Conservation (phyloP, 2,888 invertebrate genomes). For the Mimumesa dahlbomi region DNA sequence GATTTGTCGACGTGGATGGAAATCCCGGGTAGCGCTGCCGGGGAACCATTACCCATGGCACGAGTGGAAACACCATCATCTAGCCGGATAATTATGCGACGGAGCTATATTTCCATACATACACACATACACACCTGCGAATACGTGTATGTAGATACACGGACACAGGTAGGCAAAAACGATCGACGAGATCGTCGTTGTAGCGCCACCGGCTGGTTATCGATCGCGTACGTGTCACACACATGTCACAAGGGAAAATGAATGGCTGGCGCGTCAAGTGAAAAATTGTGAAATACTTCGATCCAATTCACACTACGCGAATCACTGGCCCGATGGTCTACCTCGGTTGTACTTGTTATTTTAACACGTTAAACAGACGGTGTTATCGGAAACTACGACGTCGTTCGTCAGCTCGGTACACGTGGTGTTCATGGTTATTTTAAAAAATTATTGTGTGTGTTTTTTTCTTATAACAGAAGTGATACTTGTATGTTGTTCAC, state of each 20-base stretch:
- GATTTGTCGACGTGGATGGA: slow-evolving; percentile 14
- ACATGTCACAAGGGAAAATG: slow-evolving; percentile 42
- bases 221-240: slow-evolving; percentile 29
- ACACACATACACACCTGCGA: neutral
- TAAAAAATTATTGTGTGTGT: too few relatives aligned
- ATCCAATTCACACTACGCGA: slow-evolving; percentile 1
- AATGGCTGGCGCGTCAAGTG: slow-evolving; percentile 30
- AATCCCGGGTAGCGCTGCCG: neutral
- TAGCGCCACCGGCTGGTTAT: slow-evolving; percentile 16
- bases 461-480: too few relatives aligned
- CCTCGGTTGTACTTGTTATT: slow-evolving; percentile 1
- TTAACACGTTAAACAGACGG: too few relatives aligned
- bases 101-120: neutral
- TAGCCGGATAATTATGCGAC: slow-evolving; percentile 18
- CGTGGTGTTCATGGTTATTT: too few relatives aligned
- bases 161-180: neutral
- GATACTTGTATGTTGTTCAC: too few relatives aligned
- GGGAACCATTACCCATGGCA: slow-evolving; percentile 9
- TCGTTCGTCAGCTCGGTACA: too few relatives aligned
- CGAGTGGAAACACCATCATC: slow-evolving; percentile 4
- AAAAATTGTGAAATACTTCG: slow-evolving; percentile 38
- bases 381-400: too few relatives aligned
- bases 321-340: neutral
- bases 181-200: slow-evolving; percentile 2
- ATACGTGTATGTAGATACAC: neutral